Percentiles rank a stretch among this genome's conserved stretches.
Evolutionary conservation across 2,113 vertebrate genomes (phyloP).

Genomic region (Micronisus gabar): DNA sequence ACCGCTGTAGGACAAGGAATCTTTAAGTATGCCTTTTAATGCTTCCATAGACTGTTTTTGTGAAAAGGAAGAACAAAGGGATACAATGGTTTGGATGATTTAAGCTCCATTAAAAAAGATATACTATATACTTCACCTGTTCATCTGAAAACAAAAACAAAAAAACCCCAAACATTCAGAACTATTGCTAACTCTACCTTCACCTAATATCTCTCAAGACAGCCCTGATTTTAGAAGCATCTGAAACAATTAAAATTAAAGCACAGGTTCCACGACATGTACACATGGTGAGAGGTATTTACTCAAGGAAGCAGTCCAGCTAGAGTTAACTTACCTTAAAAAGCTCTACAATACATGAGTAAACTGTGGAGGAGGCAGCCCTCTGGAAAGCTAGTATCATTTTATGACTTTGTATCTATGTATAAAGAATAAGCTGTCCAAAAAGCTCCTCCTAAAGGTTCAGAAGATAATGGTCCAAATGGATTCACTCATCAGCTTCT

Average conservation of each 20-base stretch:
- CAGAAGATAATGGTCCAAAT: background rate
- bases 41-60: background rate
- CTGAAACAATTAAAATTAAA: background rate
- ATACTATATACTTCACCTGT: background rate
- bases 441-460: background rate
- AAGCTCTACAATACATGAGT: background rate
- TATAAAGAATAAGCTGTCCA: background rate
- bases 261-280: background rate
- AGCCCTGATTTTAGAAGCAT: background rate
- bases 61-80: background rate
- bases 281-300: background rate
- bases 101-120: background rate
- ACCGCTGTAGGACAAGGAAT: accelerated
- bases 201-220: background rate
- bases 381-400: background rate
- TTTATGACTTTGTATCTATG: background rate
- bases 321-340: background rate
- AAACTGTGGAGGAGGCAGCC: background rate
- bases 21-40: background rate
- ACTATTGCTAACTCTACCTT: background rate
- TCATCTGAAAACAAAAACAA: background rate
- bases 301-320: background rate
- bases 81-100: background rate
- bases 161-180: background rate
- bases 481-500: background rate